These are phyloP conservation scores for Urocyon cinereoargenteus DNA, from an alignment of 2,797 vertebrate species.

Conservation along the genomic window DNA sequence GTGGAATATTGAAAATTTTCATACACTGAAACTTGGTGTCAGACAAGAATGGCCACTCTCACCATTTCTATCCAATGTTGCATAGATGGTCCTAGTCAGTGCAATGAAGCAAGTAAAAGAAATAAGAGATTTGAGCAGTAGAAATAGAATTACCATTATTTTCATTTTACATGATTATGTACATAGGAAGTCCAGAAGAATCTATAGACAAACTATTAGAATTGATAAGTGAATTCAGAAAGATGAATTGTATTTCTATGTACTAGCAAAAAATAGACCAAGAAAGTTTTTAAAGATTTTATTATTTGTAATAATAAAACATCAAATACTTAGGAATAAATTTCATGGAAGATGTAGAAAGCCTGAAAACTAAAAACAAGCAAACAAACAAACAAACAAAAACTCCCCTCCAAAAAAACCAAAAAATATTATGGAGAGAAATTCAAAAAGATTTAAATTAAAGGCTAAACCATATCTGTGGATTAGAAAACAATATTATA, in stretches of 20 bases:
- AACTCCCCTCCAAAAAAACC: background rate
- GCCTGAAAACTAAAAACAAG: background rate
- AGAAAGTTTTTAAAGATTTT: background rate
- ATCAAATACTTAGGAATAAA: constrained; percentile 58
- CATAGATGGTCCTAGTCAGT: background rate
- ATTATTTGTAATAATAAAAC: constrained; percentile 22
- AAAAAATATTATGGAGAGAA: background rate
- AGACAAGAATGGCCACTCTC: background rate
- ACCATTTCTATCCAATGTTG: background rate
- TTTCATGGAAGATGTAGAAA: constrained; percentile 27
- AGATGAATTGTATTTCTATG: constrained; percentile 35
- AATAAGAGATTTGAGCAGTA: constrained; percentile 40
- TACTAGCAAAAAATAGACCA: constrained; percentile 30
- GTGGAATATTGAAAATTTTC: background rate
- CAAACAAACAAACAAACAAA: background rate
- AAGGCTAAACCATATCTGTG: background rate
- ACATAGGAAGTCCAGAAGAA: constrained; percentile 35
- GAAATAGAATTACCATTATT: constrained; percentile 29
- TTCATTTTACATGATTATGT: constrained; percentile 20
- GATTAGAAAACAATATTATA: constrained; percentile 36
- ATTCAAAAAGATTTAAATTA: constrained; percentile 41
- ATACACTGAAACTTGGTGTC: background rate
- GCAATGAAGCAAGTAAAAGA: constrained; percentile 3
- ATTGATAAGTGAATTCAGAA: constrained; percentile 37
- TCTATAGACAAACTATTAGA: constrained; percentile 29